Conservation (phyloP, 2,888 invertebrate species). For the Tolmerus cingulatus region DNA sequence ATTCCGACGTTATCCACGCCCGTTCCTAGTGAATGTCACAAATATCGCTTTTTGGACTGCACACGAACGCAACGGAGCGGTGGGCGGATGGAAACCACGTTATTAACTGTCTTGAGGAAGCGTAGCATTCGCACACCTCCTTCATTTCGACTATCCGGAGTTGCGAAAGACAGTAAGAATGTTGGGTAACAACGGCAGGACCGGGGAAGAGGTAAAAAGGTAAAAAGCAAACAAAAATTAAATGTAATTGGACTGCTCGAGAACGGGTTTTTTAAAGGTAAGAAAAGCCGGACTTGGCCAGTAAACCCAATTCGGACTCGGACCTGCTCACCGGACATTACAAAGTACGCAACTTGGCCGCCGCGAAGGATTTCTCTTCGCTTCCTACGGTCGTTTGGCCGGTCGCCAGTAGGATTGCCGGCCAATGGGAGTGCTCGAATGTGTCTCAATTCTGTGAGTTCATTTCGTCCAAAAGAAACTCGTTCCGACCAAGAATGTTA, state of each 20-base stretch:
- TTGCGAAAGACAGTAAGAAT: neutral
- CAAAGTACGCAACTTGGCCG: neutral
- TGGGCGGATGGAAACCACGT: slow-evolving; percentile 4
- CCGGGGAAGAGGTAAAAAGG: neutral
- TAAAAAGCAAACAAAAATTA: neutral
- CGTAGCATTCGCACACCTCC: slow-evolving; percentile 15
- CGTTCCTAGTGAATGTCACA: neutral
- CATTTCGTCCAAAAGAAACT: neutral
- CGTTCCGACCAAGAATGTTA: neutral
- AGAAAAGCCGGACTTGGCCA: neutral
- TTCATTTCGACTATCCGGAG: neutral
- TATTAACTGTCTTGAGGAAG: neutral
- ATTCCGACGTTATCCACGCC: neutral
- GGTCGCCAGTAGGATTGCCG: neutral
- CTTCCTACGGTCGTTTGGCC: neutral
- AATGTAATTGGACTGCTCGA: neutral
- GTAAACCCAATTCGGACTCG: neutral
- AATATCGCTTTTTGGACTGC: neutral
- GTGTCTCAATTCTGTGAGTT: neutral
- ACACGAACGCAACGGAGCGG: slow-evolving; percentile 1
- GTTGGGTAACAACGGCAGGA: neutral
- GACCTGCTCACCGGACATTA: neutral
- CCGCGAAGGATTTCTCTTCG: neutral
- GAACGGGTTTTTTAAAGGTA: slow-evolving; percentile 7
- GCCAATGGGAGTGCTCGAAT: neutral